Evolutionary conservation across 2,113 vertebrate genomes (phyloP), one percentile per base, ranked within the genome.

Genomic region (Dendrocopos noguchii): DNA sequence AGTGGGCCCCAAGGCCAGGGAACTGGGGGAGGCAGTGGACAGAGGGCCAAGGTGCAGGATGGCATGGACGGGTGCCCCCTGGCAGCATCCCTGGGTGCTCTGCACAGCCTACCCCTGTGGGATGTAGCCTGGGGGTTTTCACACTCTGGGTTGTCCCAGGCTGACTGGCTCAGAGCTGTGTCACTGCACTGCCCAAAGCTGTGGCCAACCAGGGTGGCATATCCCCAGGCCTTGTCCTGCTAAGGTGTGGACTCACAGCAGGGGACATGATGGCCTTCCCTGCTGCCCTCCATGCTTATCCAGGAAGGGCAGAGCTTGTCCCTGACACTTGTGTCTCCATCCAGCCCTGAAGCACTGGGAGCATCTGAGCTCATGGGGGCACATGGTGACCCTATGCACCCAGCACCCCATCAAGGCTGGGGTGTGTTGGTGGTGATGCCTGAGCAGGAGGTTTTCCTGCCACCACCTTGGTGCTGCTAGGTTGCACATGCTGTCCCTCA

Each of bases 191-290:
- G 78, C 31, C 53, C 66, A 18, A 28, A 53, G 4, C 10, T 2
- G 2, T 3, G 12, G 47, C 63, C 15, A 10, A 34, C 25, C 53
- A 3, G 15, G 22, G 29, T 10, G 63, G 31, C 60, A 59, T 4
- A 3, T 19, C 28, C 52, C 28, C 28, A 5, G 42, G 28, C 46
- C 12, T 16, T 2, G 39, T 15, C 15, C 10, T 21, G 44, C 44
- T 13, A 47, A 20, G n/a, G 27, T 1, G 1, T 5, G 66, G 55
- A 25, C 29, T 21, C 1, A 3, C 53, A 6, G 47, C 4, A 53
- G 25, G 57, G 66, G 61, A 64, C 4, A 1, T 1, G 3, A 12
- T 2, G 11, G 16, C 13, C 6, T 15, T 36, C 1, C 0, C 11
- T 6, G 52, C 52, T 34, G 46, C 66, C 63, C 19, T 8, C 22